A percentile compares a stretch with the other conserved stretches of the same genome.
Evolutionary conservation across 2,113 vertebrate genomes (phyloP).

Genomic region (Chaetops frenatus): DNA sequence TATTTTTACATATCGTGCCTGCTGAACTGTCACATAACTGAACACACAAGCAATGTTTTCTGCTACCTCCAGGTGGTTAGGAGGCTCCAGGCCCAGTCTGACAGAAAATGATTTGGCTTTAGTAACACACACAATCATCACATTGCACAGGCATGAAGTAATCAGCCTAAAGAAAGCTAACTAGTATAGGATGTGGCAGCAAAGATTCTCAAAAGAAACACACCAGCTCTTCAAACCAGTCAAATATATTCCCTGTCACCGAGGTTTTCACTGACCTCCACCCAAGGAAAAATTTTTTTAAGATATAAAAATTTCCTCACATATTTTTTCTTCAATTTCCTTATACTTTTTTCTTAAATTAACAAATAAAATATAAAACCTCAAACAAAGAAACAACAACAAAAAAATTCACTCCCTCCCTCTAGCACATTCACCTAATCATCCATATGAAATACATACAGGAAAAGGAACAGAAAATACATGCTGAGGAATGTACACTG

Average conservation of each 20-base stretch:
- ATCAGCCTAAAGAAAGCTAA: conserved; percentile 1
- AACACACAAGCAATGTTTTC: conserved; percentile 26
- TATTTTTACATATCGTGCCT: conserved; percentile 45
- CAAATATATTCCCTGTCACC: not conserved
- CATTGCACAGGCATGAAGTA: conserved; percentile 36
- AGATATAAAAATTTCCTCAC: not conserved
- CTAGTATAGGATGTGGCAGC: not conserved
- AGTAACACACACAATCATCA: not conserved
- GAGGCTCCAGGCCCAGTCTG: not conserved
- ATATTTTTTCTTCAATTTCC: too few relatives aligned
- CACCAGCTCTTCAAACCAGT: not conserved
- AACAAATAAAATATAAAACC: not conserved
- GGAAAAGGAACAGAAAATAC: not conserved
- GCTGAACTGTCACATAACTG: conserved; percentile 17
- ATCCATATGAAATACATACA: not conserved
- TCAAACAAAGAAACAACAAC: not conserved
- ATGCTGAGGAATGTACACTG: not conserved
- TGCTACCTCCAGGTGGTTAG: conserved; percentile 43
- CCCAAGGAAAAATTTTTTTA: not conserved
- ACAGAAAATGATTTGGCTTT: conserved; percentile 20
- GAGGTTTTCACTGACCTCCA: not conserved
- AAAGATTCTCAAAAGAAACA: not conserved
- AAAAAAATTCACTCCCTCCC: not conserved
- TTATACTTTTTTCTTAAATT: not conserved
- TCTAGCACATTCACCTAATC: not conserved